These are phyloP conservation scores for Diplodus puntazzo DNA, from an alignment of 2,797 vertebrate genomes.

Conservation along the genomic window DNA sequence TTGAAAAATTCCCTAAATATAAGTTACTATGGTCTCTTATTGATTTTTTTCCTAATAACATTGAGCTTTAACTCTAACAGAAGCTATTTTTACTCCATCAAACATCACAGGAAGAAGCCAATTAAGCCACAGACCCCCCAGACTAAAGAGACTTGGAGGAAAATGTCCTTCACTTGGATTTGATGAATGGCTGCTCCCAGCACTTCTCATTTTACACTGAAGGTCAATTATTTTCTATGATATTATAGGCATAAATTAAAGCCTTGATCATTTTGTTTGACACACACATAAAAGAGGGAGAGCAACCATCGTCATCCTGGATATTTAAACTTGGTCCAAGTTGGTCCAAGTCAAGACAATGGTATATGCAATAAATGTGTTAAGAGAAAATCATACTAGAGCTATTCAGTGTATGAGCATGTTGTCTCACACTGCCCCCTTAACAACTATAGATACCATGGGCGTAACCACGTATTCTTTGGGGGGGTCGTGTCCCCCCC, in stretches of 20 bases:
- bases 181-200: slow-evolving; percentile 70
- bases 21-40: neutral
- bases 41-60: slow-evolving; percentile 4
- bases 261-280: slow-evolving; percentile 50
- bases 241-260: slow-evolving; percentile 72
- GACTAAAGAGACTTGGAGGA: slow-evolving; percentile 54
- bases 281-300: slow-evolving; percentile 23
- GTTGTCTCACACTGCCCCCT: slow-evolving; percentile 19
- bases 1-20: neutral
- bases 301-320: slow-evolving; percentile 12
- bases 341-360: slow-evolving; percentile 33
- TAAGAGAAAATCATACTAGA: neutral
- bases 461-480: too few relatives aligned
- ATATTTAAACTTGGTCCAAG: slow-evolving; percentile 45
- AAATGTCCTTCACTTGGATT: slow-evolving; percentile 61
- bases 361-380: slow-evolving; percentile 11
- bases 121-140: slow-evolving; percentile 55
- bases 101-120: slow-evolving; percentile 59
- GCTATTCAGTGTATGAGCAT: slow-evolving; percentile 8
- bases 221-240: slow-evolving; percentile 75
- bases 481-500: too few relatives aligned
- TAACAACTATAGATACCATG: slow-evolving; percentile 34
- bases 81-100: slow-evolving; percentile 49
- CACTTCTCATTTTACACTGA: slow-evolving; percentile 67
- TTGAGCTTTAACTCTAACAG: slow-evolving; percentile 34